Percentiles rank a stretch among this genome's conserved stretches.
These are phyloP conservation scores for Sander vitreus DNA, from an alignment of 2,113 vertebrate genomes.

Conservation along the genomic window DNA sequence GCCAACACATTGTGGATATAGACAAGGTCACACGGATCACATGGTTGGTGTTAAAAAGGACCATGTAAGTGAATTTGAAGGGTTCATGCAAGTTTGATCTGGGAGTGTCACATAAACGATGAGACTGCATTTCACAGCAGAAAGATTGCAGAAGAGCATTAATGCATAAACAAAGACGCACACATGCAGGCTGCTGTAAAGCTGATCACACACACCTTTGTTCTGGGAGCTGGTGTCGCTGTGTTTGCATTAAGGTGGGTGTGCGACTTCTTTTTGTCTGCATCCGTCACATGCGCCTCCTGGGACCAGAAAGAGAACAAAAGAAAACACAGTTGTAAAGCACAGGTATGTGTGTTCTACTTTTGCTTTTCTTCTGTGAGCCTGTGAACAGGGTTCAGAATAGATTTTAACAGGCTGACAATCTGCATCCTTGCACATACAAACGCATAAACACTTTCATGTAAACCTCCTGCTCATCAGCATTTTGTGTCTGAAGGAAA, in stretches of 20 bases:
- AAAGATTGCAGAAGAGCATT: conserved; percentile 6
- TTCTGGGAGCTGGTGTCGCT: conserved; percentile 63
- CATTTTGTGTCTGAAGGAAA: conserved; percentile 19
- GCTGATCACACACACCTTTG: conserved; percentile 60
- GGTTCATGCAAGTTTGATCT: conserved; percentile 37
- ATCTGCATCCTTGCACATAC: neutral
- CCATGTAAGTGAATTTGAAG: conserved; percentile 59
- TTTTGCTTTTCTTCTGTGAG: conserved; percentile 25
- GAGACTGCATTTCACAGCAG: conserved; percentile 22
- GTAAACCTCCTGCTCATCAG: neutral
- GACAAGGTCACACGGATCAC: conserved; percentile 49
- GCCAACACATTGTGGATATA: too few species aligned
- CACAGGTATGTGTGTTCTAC: neutral
- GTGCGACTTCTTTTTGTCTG: conserved; percentile 39
- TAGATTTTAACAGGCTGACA: conserved; percentile 15
- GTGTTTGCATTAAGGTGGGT: conserved; percentile 32
- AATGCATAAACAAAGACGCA: conserved; percentile 26
- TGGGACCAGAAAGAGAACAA: conserved; percentile 53
- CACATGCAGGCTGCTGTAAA: conserved; percentile 24
- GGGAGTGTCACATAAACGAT: conserved; percentile 42
- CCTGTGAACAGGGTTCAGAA: conserved; percentile 21
- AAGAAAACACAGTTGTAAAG: conserved; percentile 28
- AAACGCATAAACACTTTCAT: conserved; percentile 4
- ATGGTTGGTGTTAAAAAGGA: conserved; percentile 61
- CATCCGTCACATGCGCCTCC: conserved; percentile 57